Conservation (phyloP, 2,888 invertebrate genomes). For the Unio delphinus region DNA sequence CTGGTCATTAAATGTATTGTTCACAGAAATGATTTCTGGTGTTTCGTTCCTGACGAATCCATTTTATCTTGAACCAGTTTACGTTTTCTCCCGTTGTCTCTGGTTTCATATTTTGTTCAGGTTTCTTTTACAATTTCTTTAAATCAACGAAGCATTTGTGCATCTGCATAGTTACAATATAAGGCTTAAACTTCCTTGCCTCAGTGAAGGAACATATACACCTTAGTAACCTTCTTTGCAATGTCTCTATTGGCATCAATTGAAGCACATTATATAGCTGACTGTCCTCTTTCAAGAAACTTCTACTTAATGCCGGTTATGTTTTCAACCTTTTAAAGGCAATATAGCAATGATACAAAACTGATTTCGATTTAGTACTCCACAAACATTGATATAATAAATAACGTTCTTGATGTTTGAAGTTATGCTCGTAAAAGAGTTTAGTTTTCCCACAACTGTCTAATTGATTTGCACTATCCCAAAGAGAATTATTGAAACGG, state of each 20-base stretch:
- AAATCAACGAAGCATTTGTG: no score
- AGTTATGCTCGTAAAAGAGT: background rate
- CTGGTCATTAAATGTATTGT: background rate
- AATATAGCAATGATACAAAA: slow-evolving; percentile 4
- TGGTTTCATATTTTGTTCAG: background rate
- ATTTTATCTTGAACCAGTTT: slow-evolving; percentile 1
- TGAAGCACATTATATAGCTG: background rate
- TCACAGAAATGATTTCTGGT: slow-evolving; percentile 1
- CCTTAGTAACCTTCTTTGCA: no score
- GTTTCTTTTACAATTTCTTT: no score
- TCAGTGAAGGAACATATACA: no score
- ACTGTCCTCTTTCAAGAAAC: background rate
- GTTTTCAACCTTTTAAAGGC: slow-evolving; percentile 2
- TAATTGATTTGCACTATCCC: no score
- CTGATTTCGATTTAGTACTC: background rate
- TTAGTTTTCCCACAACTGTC: background rate
- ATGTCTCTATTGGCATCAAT: background rate
- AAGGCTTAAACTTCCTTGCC: no score
- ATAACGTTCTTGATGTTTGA: background rate
- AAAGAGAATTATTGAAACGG: no score
- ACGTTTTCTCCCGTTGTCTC: background rate
- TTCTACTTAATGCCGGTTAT: background rate
- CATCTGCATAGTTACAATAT: no score
- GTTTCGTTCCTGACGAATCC: background rate
- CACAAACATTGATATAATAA: background rate